phyloP scores from a whole-genome alignment of 2,888 invertebrate genomes.

The Creontiades dilutus region DNA sequence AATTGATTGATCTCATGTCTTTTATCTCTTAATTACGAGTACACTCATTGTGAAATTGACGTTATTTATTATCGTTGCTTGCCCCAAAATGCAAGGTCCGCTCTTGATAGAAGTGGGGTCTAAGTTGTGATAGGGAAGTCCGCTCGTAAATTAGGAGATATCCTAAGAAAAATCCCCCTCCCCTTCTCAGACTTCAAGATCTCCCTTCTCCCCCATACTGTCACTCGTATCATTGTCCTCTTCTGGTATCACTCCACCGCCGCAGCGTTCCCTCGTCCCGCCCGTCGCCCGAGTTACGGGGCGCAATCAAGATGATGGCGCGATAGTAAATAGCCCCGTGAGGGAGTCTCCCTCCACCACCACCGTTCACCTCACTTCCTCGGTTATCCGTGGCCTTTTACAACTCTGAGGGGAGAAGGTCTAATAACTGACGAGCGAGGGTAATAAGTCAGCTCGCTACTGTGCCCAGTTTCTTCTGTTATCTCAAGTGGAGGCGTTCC shows the following conservation, averaged over 20 bases:
- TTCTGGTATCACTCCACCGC: not conserved
- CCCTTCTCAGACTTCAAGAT: not conserved
- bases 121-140: conserved; percentile 55
- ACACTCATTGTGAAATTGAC: not conserved
- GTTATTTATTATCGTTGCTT: not conserved
- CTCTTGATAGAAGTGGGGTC: conserved; percentile 25
- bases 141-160: conserved; percentile 66
- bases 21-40: not conserved
- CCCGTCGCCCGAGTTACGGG: not conserved
- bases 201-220: not conserved
- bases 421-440: conserved; percentile 70
- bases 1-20: too few species aligned
- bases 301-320: conserved; percentile 66
- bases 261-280: not conserved
- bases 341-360: not conserved
- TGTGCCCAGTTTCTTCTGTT: conserved; percentile 65
- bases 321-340: conserved; percentile 58
- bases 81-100: not conserved
- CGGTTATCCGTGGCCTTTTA: conserved; percentile 26
- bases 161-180: conserved; percentile 47
- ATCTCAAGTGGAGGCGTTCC: conserved; percentile 30
- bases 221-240: not conserved
- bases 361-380: not conserved
- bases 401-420: conserved; percentile 36
- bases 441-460: conserved; percentile 67